These are phyloP conservation scores for Cephus pulcher DNA, from an alignment of 2,888 invertebrate species.

Conservation along the genomic window DNA sequence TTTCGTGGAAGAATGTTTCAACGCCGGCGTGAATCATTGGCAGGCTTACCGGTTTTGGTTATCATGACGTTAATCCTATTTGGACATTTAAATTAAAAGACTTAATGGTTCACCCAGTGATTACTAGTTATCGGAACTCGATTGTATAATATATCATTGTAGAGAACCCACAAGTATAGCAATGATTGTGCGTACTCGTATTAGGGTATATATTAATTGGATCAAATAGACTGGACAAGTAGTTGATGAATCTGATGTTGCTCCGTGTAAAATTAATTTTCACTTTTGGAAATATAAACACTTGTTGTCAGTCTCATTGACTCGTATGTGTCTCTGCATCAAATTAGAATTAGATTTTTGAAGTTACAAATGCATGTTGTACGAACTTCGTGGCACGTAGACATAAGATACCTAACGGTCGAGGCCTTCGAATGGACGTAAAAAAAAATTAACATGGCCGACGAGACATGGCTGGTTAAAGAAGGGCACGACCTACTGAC, in stretches of 20 bases:
- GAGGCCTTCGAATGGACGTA: not conserved
- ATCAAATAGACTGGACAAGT: no score
- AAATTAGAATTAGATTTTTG: not conserved
- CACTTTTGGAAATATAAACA: not conserved
- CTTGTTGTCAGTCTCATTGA: not conserved
- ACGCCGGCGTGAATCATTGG: not conserved
- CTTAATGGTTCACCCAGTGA: not conserved
- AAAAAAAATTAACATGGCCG: not conserved
- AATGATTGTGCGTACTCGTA: not conserved
- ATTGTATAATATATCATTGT: not conserved
- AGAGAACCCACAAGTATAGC: not conserved
- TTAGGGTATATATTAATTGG: not conserved
- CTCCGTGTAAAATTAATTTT: not conserved
- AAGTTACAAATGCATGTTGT: not conserved
- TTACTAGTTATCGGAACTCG: not conserved
- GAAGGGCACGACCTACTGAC: slow-evolving; percentile 25
- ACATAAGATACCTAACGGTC: not conserved
- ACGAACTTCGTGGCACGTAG: not conserved
- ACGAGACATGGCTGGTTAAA: not conserved
- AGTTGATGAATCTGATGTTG: no score
- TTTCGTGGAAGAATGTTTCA: not conserved
- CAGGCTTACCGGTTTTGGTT: not conserved
- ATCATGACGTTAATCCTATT: not conserved
- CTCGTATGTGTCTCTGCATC: not conserved
- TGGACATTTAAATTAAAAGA: not conserved